Evolutionary conservation across 2,113 vertebrate genomes (phyloP), one percentile per base, ranked within the genome.

Genomic region (Heloderma charlesbogerti): DNA sequence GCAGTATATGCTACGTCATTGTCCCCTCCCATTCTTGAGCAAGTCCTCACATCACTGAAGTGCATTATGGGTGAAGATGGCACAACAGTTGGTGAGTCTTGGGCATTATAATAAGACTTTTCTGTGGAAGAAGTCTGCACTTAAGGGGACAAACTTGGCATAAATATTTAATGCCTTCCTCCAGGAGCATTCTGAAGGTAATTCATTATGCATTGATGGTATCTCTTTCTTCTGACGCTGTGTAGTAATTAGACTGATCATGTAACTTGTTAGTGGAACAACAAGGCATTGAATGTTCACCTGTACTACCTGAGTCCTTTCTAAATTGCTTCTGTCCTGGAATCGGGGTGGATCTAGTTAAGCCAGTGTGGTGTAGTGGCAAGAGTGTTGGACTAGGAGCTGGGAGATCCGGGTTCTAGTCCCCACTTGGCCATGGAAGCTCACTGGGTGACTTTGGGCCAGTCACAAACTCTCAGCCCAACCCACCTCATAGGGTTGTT

Each of bases 51-150:
- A 94, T 98, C 99, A 0, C 98, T 99, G 98, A 98, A 98, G 95
- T 98, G 98, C 94, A 98, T 99, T 96, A 99, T 99, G 98, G 99
- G 99, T 92, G 98, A 99, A 96, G 99, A 99, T 81, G 98, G 98
- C 92, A 98, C 98, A 90, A 97, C 94, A 67, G 90, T 98, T 22
- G 99, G 99, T 99, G 95, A 96, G 98, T 96, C 84, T 91, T 88
- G 86, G 10, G 80, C 81, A 25, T 51, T 72, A 3, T 48, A 66
- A 86, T 72, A 48, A 22, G 63, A 43, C 37, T 10, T 5, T 54
- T 71, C 54, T 86, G 40, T 60, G 48, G 18, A 9, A 48, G 67
- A 27, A 22, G 84, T 82, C 69, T 87, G 3, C 60, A 25, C 12
- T 27, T 92, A 27, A 48, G 89, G 92, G 16, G 69, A 75, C 37